phyloP scores from a whole-genome alignment of 1,140 invertebrate genomes.

The Leptinotarsa lineolata region DNA sequence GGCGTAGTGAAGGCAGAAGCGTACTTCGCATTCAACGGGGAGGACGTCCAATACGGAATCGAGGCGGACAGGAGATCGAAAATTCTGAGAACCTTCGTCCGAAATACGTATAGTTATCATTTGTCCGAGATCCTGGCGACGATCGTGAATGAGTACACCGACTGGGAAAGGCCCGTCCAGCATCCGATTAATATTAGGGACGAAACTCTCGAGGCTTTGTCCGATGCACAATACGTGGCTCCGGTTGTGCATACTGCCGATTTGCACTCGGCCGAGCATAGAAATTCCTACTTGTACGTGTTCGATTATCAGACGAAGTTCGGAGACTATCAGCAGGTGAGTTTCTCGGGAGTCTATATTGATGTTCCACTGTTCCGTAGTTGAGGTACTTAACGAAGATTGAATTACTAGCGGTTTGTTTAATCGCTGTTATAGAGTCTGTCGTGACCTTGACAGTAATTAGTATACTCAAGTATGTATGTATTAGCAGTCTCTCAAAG shows the following conservation, averaged over 20 bases:
- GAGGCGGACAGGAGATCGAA: constrained; percentile 81
- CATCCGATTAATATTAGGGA: constrained; percentile 93
- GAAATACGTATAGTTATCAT: constrained; percentile 90
- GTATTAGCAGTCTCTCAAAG: too few species aligned
- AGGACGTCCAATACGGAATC: constrained; percentile 91
- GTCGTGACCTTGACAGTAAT: too few species aligned
- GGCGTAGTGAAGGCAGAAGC: constrained; percentile 88
- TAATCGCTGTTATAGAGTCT: too few species aligned
- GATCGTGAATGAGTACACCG: constrained; percentile 95
- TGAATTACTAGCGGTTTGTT: too few species aligned
- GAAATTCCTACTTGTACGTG: constrained; percentile 88
- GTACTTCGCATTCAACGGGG: constrained; percentile 85
- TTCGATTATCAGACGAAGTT: constrained; percentile 93
- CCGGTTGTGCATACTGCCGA: constrained; percentile 90
- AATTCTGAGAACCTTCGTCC: constrained; percentile 88
- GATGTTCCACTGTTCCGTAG: neutral
- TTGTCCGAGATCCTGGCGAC: constrained; percentile 82
- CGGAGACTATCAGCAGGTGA: constrained; percentile 87
- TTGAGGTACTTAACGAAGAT: too few species aligned
- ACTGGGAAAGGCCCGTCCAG: constrained; percentile 92
- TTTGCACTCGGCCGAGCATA: constrained; percentile 81
- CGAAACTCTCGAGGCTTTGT: constrained; percentile 90
- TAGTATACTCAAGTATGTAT: too few species aligned
- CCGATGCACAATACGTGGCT: constrained; percentile 91
- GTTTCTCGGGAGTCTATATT: constrained; percentile 35